A percentile compares a stretch with the other conserved stretches of the same genome.
These are phyloP conservation scores for Meliscaeva auricollis DNA, from an alignment of 2,888 invertebrate species.

Conservation along the genomic window DNA sequence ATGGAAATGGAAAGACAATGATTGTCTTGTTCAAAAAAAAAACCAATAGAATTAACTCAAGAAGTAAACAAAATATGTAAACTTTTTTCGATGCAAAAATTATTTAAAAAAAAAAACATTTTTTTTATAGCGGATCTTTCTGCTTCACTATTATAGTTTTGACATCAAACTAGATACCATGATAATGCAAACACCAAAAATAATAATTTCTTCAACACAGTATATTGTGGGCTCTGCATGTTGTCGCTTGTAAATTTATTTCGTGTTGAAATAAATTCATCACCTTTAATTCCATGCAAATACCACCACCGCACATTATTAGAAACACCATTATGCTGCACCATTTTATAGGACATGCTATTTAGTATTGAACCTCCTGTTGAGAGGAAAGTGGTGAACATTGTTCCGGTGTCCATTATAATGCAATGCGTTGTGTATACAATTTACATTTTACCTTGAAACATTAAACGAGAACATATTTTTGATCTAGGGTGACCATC, in stretches of 20 bases:
- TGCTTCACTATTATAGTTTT: too few species aligned
- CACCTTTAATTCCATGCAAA: conserved; percentile 45
- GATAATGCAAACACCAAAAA: too few species aligned
- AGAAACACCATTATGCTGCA: conserved; percentile 23
- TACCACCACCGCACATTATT: conserved; percentile 45
- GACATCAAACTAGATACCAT: too few species aligned
- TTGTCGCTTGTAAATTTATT: neutral
- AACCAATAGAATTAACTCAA: too few species aligned
- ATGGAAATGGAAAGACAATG: too few species aligned
- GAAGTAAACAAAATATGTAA: too few species aligned
- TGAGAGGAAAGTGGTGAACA: conserved; percentile 36
- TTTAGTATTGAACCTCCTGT: neutral
- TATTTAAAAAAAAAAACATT: too few species aligned
- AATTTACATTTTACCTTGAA: conserved; percentile 65
- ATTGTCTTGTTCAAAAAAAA: too few species aligned
- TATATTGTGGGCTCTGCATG: too few species aligned
- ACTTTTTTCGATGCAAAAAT: too few species aligned
- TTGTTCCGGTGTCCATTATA: conserved; percentile 38
- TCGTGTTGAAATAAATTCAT: conserved; percentile 58
- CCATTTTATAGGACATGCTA: conserved; percentile 1
- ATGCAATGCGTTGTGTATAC: conserved; percentile 39
- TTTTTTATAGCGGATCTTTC: too few species aligned
- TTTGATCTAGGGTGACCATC: neutral
- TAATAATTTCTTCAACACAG: too few species aligned
- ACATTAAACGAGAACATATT: neutral